These are phyloP conservation scores for fruit fly (Drosophila melanogaster) DNA, from an alignment of 1,140 invertebrate genomes.

Conservation along the genomic window Release_6_plus_ISO1_MT NT_037436.4:21986501-21987000, in stretches of 20 bases:
- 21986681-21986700: slow-evolving; percentile 97
- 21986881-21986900: slow-evolving; percentile 42
- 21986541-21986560: background rate
- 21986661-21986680: slow-evolving; percentile 95
- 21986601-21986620: background rate
- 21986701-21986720: slow-evolving; percentile 96
- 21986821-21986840: slow-evolving; percentile 90
- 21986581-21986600: background rate
- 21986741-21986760: slow-evolving; percentile 91
- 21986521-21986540: too few relatives aligned
- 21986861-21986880: slow-evolving; percentile 56
- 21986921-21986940: slow-evolving; percentile 20
- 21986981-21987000: slow-evolving; percentile 77
- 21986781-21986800: slow-evolving; percentile 93
- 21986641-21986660: slow-evolving; percentile 95
- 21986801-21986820: slow-evolving; percentile 89
- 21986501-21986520: too few relatives aligned
- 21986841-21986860: slow-evolving; percentile 84
- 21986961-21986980: slow-evolving; percentile 82
- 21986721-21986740: slow-evolving; percentile 96
- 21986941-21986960: slow-evolving; percentile 42
- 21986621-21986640: slow-evolving; percentile 85
- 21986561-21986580: background rate
- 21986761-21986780: slow-evolving; percentile 94
- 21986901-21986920: slow-evolving; percentile 24